Conservation (phyloP, 30 jellyfish, hydroid and myxozoan species). For the Hydractinia echinata region DNA sequence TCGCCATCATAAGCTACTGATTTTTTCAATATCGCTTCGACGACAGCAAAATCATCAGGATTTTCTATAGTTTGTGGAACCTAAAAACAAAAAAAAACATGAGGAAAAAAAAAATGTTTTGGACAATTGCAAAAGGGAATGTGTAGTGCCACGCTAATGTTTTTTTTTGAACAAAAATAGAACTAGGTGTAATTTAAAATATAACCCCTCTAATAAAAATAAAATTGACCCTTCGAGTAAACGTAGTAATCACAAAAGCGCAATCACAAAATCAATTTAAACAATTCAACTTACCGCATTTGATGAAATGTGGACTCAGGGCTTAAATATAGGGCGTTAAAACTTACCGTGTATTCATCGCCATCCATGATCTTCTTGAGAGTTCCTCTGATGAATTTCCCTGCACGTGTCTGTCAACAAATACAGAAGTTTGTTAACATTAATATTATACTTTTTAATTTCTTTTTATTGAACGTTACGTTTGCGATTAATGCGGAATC, state of each 20-base stretch:
- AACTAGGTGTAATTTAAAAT: background rate
- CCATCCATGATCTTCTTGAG: conserved; percentile 63
- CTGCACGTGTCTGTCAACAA: conserved; percentile 73
- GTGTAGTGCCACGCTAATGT: background rate
- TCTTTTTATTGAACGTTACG: background rate
- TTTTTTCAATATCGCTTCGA: background rate
- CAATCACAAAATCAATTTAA: background rate
- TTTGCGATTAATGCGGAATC: background rate
- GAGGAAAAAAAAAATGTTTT: background rate
- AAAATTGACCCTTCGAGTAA: too few relatives aligned
- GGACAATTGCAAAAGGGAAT: background rate
- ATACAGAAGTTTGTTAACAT: background rate
- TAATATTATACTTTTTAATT: background rate
- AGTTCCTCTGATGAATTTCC: conserved; percentile 69
- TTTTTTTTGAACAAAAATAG: background rate
- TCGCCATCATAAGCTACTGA: too few relatives aligned
- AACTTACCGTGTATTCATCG: conserved; percentile 56
- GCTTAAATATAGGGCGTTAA: background rate
- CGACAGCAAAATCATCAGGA: conserved; percentile 60
- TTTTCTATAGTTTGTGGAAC: conserved; percentile 86
- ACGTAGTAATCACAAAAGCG: too few relatives aligned
- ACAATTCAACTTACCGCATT: background rate
- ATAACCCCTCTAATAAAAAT: too few relatives aligned
- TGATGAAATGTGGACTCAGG: too few relatives aligned
- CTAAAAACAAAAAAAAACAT: conserved; percentile 26